Base-by-base conservation (phyloP, 2,113 vertebrate genomes). In the Chamaea fasciata region DNA sequence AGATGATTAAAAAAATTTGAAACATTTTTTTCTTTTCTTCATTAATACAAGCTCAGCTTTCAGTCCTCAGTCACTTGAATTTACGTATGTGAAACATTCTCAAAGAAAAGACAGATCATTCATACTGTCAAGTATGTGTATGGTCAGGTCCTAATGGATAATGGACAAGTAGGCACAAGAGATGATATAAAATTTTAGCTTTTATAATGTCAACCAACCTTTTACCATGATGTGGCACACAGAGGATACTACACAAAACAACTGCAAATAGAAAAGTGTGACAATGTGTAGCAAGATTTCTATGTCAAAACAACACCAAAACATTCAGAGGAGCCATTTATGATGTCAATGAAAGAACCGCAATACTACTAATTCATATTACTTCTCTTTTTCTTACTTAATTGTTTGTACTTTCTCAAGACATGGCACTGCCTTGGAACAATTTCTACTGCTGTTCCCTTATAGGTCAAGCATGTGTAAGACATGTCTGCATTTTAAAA, bases 251-350 rank as follows among this genome's bases (percentile, higher is more conserved):
- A 47, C 5, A 5, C n/a, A 82, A 94, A 94, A 69, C 47, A 89
- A 95, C 42, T 3, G 42, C 78, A 94, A 85, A 91, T 59, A 96
- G 46, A 79, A 96, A 94, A 95, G 85, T 83, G 28, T 90, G 91
- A 83, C 91, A 90, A 91, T 35, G n/a, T 87, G 53, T 85, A 84
- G 53, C 77, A 90, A 85, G 84, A 92, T 88, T 94, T 77, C 67
- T 77, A 26, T 93, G 91, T 95, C 93, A 94, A 95, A 95, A 94
- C 84, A 96, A 70, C 82, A 95, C 90, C 84, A 91, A 90, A 97
- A 91, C 59, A 91, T 92, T 94, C 75, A 95, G 89, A 95, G 31
- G 39, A 94, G 18, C 30, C 67, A 83, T 90, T 97, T 95, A 86
- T 88, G 63, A 92, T 95, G 87, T 88, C 91, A 95, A 9, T 88